Evolutionary conservation across 2,113 vertebrate genomes (phyloP), one percentile per base, ranked within the genome.

Genomic region (Thomomys bottae): DNA sequence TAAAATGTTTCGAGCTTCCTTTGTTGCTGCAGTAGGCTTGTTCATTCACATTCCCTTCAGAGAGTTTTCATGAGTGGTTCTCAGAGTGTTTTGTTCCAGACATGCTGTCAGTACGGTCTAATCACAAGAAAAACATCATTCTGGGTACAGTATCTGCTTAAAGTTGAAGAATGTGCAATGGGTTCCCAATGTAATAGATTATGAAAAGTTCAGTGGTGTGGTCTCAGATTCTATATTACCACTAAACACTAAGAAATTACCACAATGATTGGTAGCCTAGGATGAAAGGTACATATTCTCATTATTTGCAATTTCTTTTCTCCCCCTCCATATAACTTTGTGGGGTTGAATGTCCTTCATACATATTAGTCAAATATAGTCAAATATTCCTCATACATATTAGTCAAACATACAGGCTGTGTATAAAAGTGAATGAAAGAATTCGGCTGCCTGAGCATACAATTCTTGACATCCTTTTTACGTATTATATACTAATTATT

Each of bases 221-320:
- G 4, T 80, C 86, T 93, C 36, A 66, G 23, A 24, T 83, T 80
- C 18, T 6, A 49, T 7, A 1, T 45, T 57, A 7, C 8, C 23
- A 36, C 14, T 45, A n/a, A 78, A 15, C 14, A 75, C 92, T 78
- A 49, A 76, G 2, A 81, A 88, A 63, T 61, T 6, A 34, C 30
- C 5, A 23, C 32, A 28, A 40, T 17, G 36, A 90, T 2, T 20
- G 26, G n/a, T 89, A 15, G 40, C 92, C 7, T 84, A 26, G 14
- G 84, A 54, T 72, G 45, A 93, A 90, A 93, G 57, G 45, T 89
- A 32, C 76, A 32, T 63, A 45, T 57, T 18, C 72, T 92, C 59
- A 40, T 6, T 12, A 75, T 12, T 57, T 67, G 45, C 84, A 84
- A 75, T 77, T 26, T 23, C 72, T 15, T 5, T 86, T 15, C n/a